Evolutionary conservation across 2,113 vertebrate species (phyloP), one percentile per base, ranked within the genome.

Genomic region (Pagrus major): DNA sequence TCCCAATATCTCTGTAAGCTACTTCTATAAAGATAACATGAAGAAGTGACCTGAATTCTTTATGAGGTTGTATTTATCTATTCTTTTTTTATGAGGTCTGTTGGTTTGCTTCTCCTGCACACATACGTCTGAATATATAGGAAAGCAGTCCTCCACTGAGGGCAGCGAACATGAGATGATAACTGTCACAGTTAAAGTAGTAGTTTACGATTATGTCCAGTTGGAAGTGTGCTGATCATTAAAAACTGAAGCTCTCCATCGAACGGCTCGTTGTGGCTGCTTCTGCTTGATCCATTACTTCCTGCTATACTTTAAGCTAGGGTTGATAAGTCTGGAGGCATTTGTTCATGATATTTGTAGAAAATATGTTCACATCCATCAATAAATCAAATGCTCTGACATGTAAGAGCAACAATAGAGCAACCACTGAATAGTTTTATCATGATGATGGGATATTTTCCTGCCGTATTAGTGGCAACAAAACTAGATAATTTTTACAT

Each of bases 171-270:
- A 35, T 9, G 6, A 15, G 12, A 12, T n/a, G n/a, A n/a, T n/a
- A n/a, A n/a, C n/a, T 2, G 6, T 11, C n/a, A 33, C 20, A 7
- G 27, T 33, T 2, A 60, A 27, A 47, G 14, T 27, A 33, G n/a
- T 11, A 21, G 31, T 27, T 61, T 15, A 10, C 14, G n/a, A 9
- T 6, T 18, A 12, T 25, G 23, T 20, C 3, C 6, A 21, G 44
- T 5, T 35, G 29, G 55, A 25, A 25, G 31, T 5, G 42, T 61
- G 42, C n/a, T 8, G 41, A 31, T 27, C 35, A 51, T 60, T 49
- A 73, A 31, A 73, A 51, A 60, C 42, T 47, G 69, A 39, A 71
- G 46, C 39, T 29, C 23, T 56, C n/a, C 18, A 55, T 70, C 37
- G 10, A 25, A 35, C 23, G 10, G 9, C 5, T 12, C 15, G 18